A percentile compares a stretch with the other conserved stretches of the same genome.
Conservation (phyloP, 2,797 vertebrate genomes). For the Apogon hyalosoma region DNA sequence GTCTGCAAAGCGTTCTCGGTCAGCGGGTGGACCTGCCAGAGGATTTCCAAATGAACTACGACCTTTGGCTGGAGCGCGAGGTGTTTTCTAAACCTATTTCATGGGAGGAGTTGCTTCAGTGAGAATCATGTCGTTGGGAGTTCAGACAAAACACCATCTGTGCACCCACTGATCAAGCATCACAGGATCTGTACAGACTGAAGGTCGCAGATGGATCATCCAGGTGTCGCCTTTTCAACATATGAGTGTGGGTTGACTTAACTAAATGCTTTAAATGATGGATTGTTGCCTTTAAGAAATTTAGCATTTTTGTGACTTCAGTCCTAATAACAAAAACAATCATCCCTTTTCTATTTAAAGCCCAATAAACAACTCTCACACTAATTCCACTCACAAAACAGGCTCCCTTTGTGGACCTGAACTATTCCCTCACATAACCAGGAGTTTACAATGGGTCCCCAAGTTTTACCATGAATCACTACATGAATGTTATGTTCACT, state of each 20-base stretch:
- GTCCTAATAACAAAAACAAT: background rate
- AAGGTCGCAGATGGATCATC: slow-evolving; percentile 15
- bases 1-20: slow-evolving; percentile 95
- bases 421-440: slow-evolving; percentile 12
- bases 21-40: slow-evolving; percentile 92
- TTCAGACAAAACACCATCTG: slow-evolving; percentile 23
- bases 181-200: slow-evolving; percentile 21
- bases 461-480: slow-evolving; percentile 46
- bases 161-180: slow-evolving; percentile 27
- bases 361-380: slow-evolving; percentile 16
- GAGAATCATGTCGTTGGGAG: slow-evolving; percentile 41
- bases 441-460: slow-evolving; percentile 50
- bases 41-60: slow-evolving; percentile 95
- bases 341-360: background rate
- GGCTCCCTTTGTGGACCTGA: slow-evolving; percentile 1
- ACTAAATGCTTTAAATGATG: slow-evolving; percentile 43
- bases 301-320: slow-evolving; percentile 32
- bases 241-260: slow-evolving; percentile 21
- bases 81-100: slow-evolving; percentile 97
- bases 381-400: slow-evolving; percentile 15
- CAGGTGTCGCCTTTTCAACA: slow-evolving; percentile 5
- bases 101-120: slow-evolving; percentile 95
- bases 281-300: slow-evolving; percentile 47
- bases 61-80: slow-evolving; percentile 96
- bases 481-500: slow-evolving; percentile 36